Evolutionary conservation across 2,113 vertebrate genomes (phyloP).

Genomic region (Eulacestoma nigropectus): DNA sequence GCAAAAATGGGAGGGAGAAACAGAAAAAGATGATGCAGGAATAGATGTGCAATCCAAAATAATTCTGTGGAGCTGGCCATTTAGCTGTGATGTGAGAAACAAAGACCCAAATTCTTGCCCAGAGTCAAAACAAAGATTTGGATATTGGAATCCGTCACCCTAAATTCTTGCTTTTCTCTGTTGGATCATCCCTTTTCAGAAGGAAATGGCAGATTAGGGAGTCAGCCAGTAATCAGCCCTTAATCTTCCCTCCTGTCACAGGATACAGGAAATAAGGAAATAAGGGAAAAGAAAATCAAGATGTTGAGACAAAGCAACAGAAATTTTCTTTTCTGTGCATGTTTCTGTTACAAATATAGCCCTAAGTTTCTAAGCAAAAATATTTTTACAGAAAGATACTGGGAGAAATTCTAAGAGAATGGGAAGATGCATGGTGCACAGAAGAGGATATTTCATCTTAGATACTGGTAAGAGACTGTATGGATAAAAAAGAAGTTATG

Average conservation of each 20-base stretch:
- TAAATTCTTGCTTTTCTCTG: not conserved
- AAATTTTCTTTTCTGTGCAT: not conserved
- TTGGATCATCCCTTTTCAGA: not conserved
- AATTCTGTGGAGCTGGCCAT: not conserved
- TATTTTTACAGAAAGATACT: not conserved
- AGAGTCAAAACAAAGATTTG: not conserved
- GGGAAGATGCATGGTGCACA: not conserved
- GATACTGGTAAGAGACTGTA: not conserved
- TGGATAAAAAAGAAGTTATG: not conserved
- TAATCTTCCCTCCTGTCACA: not conserved
- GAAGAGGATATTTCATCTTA: not conserved
- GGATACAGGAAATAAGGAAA: not conserved
- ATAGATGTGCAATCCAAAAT: not conserved
- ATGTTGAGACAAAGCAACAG: not conserved
- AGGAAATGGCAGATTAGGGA: not conserved
- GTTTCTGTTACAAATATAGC: not conserved
- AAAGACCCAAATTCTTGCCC: not conserved
- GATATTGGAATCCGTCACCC: not conserved
- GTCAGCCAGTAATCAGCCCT: not conserved
- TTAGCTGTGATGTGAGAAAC: not conserved
- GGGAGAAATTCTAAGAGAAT: not conserved
- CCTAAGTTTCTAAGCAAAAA: not conserved
- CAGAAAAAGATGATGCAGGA: not conserved
- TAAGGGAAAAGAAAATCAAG: not conserved
- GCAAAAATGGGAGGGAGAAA: not conserved